Evolutionary conservation across 1,140 invertebrate genomes (phyloP).

Genomic region (Augochlora pura): DNA sequence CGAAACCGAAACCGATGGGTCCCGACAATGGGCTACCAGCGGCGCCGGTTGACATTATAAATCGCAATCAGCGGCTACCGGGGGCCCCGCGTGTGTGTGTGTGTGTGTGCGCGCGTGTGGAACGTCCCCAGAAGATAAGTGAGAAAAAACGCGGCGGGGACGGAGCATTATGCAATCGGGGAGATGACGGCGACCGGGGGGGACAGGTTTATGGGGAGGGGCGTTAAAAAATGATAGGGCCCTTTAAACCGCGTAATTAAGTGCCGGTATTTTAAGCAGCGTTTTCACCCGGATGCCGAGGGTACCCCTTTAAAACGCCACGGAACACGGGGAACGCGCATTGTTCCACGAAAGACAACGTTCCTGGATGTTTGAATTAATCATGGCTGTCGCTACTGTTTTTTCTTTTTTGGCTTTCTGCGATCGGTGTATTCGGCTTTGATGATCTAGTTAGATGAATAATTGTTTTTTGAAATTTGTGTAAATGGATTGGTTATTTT

Average conservation of each 20-base stretch:
- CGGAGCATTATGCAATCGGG: slow-evolving; percentile 34
- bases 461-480: too few species aligned
- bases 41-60: slow-evolving; percentile 66
- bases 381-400: too few species aligned
- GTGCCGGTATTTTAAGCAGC: slow-evolving; percentile 39
- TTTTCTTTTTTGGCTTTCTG: too few species aligned
- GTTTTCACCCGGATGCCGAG: slow-evolving; percentile 1
- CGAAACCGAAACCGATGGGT: slow-evolving; percentile 51
- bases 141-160: slow-evolving; percentile 40
- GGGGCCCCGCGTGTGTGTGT: slow-evolving; percentile 8
- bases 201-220: slow-evolving; percentile 49
- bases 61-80: slow-evolving; percentile 70
- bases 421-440: too few species aligned
- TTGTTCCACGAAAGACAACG: not conserved
- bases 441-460: too few species aligned
- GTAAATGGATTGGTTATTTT: too few species aligned
- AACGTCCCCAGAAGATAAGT: slow-evolving; percentile 46
- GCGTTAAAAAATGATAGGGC: slow-evolving; percentile 42
- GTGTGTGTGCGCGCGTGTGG: too few species aligned
- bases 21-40: slow-evolving; percentile 56
- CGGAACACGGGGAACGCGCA: not conserved
- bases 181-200: slow-evolving; percentile 17
- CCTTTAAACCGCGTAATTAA: slow-evolving; percentile 49
- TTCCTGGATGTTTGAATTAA: too few species aligned
- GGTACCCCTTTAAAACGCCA: not conserved